Evolutionary conservation across 2,113 vertebrate genomes (phyloP).

Genomic region (Pygoscelis antarcticus): DNA sequence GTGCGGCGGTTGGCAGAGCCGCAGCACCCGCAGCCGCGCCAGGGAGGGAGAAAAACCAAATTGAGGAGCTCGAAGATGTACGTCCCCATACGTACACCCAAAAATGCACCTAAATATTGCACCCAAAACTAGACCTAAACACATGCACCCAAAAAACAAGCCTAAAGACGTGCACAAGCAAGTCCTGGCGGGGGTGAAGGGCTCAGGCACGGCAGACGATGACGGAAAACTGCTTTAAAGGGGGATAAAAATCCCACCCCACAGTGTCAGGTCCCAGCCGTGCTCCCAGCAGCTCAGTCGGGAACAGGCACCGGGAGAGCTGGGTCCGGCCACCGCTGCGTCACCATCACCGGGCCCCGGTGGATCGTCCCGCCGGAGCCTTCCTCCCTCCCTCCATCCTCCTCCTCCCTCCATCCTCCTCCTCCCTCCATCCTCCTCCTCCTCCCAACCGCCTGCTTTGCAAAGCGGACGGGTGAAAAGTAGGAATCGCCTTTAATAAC

Average conservation of each 20-base stretch:
- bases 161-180: not conserved
- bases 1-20: not conserved
- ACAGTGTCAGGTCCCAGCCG: not conserved
- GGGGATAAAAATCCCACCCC: not conserved
- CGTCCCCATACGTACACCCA: not conserved
- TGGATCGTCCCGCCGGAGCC: not conserved
- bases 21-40: not conserved
- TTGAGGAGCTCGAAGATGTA: not conserved
- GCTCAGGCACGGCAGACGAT: accelerated
- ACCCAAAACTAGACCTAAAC: not conserved
- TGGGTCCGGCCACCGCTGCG: not conserved
- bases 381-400: constrained; percentile 9
- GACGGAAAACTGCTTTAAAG: not conserved
- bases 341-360: not conserved
- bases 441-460: not conserved
- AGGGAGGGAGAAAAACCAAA: not conserved
- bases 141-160: not conserved
- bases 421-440: not conserved
- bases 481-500: not conserved
- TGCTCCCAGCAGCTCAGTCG: not conserved
- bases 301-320: not conserved
- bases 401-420: not conserved
- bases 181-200: not conserved
- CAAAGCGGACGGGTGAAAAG: not conserved
- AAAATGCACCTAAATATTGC: not conserved